These are phyloP conservation scores for Lepus timidus DNA, from an alignment of 2,113 vertebrate genomes.

Conservation along the genomic window DNA sequence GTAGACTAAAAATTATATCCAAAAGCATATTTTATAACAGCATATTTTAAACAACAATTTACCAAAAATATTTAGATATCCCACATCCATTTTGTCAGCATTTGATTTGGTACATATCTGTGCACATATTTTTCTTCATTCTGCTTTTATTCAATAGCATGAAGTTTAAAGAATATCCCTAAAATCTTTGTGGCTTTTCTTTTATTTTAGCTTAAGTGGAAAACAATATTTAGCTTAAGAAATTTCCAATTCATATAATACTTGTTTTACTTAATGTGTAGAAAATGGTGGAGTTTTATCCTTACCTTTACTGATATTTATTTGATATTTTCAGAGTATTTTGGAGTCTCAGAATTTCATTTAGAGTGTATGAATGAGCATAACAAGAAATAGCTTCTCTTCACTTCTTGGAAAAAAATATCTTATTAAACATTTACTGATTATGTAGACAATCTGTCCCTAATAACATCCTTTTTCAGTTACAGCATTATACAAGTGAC, in stretches of 20 bases:
- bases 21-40: neutral
- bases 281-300: neutral
- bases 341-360: neutral
- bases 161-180: neutral
- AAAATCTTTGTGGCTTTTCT: neutral
- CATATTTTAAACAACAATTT: slow-evolving; percentile 14
- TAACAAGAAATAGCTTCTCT: neutral
- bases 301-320: neutral
- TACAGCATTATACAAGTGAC: neutral
- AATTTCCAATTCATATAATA: neutral
- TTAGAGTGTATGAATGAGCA: neutral
- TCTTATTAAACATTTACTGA: slow-evolving; percentile 16
- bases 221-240: neutral
- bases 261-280: neutral
- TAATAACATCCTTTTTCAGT: neutral
- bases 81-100: neutral
- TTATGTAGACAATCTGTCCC: neutral
- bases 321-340: neutral
- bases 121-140: neutral
- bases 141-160: neutral
- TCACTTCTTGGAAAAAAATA: neutral
- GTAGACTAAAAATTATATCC: neutral
- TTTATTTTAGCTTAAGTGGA: neutral
- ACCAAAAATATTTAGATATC: neutral
- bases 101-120: neutral